phyloP scores from a whole-genome alignment of 2,888 invertebrate species.

The Acanthopleura granulata region DNA sequence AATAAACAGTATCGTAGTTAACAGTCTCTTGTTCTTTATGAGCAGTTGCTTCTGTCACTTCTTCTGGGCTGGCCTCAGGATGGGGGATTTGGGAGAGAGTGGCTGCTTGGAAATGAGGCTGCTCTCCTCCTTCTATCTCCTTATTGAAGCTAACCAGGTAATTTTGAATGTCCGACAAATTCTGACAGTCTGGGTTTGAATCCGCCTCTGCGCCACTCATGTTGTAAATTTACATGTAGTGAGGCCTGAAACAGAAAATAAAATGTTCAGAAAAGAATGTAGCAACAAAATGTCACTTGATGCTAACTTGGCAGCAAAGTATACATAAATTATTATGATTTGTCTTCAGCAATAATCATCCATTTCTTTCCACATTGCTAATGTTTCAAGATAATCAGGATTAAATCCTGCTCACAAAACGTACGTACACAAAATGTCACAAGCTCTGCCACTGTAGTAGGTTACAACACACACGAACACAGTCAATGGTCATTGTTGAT shows the following conservation, averaged over 20 bases:
- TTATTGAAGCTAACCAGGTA: constrained; percentile 87
- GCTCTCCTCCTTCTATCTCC: constrained; percentile 75
- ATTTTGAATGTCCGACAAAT: constrained; percentile 77
- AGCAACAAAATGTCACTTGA: too few species aligned
- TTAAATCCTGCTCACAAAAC: too few species aligned
- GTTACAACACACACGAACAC: too few species aligned
- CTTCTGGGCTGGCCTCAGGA: constrained; percentile 26
- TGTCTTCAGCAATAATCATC: too few species aligned
- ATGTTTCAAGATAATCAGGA: too few species aligned
- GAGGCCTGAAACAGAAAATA: neutral
- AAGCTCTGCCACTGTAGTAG: too few species aligned
- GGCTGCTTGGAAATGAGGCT: constrained; percentile 28
- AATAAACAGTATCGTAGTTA: constrained; percentile 1
- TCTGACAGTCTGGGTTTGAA: constrained; percentile 4
- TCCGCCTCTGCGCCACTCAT: neutral
- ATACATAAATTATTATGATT: too few species aligned
- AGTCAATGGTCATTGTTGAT: too few species aligned
- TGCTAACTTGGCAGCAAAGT: too few species aligned
- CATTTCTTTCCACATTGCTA: too few species aligned
- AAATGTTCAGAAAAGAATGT: neutral
- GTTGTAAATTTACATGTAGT: neutral
- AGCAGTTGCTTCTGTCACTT: constrained; percentile 26
- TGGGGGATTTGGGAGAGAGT: constrained; percentile 31
- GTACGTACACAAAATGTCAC: too few species aligned
- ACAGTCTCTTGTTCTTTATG: neutral